Evolutionary conservation across 2,888 invertebrate species (phyloP).

Genomic region (Cheilosia scutellata): DNA sequence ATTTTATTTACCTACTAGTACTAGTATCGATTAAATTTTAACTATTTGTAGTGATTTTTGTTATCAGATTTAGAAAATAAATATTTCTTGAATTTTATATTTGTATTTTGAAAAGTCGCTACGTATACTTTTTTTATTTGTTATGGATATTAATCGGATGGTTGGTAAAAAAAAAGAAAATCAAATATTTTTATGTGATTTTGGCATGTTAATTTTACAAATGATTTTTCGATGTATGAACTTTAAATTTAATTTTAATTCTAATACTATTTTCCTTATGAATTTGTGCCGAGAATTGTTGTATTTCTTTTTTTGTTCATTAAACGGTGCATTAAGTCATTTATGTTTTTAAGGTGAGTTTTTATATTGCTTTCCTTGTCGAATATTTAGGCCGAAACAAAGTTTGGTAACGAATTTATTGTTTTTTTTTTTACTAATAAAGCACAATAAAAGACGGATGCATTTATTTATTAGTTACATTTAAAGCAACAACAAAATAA

Average conservation of each 20-base stretch:
- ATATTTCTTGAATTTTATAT: not conserved
- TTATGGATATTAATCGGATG: slow-evolving; percentile 15
- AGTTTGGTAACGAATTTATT: not conserved
- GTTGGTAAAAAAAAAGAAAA: slow-evolving; percentile 71
- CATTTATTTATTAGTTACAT: not conserved
- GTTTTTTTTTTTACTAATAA: slow-evolving; percentile 23
- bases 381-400: not conserved
- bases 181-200: slow-evolving; percentile 76
- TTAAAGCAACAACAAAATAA: not conserved
- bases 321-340: slow-evolving; percentile 45
- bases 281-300: slow-evolving; percentile 49
- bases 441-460: slow-evolving; percentile 53
- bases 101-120: slow-evolving; percentile 20
- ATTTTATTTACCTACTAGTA: slow-evolving; percentile 22
- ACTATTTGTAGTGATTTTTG: slow-evolving; percentile 1
- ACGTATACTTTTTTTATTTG: slow-evolving; percentile 27
- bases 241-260: slow-evolving; percentile 39
- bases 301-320: not conserved
- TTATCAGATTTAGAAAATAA: slow-evolving; percentile 12
- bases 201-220: slow-evolving; percentile 61
- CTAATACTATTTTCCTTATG: slow-evolving; percentile 34
- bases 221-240: slow-evolving; percentile 70
- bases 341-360: slow-evolving; percentile 22
- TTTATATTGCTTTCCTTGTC: not conserved
- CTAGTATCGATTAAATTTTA: slow-evolving; percentile 9